A percentile compares a stretch with the other conserved stretches of the same genome.
These are phyloP conservation scores for Callimorpha dominula DNA, from an alignment of 2,888 invertebrate genomes.

Conservation along the genomic window DNA sequence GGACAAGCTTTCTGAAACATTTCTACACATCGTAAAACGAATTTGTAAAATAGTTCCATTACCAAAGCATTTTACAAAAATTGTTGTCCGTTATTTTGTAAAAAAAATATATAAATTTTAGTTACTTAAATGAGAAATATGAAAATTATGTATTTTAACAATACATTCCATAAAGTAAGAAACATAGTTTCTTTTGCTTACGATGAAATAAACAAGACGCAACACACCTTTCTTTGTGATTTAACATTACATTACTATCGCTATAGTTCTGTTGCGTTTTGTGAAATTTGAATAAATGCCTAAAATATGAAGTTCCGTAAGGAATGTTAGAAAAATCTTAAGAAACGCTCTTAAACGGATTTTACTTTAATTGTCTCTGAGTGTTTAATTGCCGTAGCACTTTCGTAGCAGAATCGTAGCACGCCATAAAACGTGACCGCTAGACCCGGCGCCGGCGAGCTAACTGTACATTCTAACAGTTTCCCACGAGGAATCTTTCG, in stretches of 20 bases:
- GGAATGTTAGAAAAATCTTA: background rate
- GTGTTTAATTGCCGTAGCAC: slow-evolving; percentile 65
- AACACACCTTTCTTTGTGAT: background rate
- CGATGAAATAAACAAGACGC: background rate
- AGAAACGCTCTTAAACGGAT: background rate
- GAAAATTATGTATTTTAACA: background rate
- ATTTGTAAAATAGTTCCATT: background rate
- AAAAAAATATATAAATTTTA: background rate
- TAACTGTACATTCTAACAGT: slow-evolving; percentile 46
- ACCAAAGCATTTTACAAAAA: background rate
- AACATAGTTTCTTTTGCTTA: background rate
- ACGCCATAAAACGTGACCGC: slow-evolving; percentile 26
- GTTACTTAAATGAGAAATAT: background rate
- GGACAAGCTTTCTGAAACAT: slow-evolving; percentile 5
- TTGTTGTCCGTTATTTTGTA: background rate
- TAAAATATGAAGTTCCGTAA: background rate
- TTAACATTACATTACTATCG: background rate
- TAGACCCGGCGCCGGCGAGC: slow-evolving; percentile 25
- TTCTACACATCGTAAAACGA: background rate
- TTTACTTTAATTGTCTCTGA: slow-evolving; percentile 28
- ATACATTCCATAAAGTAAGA: background rate
- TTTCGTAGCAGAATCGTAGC: slow-evolving; percentile 68
- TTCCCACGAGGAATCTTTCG: slow-evolving; percentile 46
- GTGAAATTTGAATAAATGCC: background rate
- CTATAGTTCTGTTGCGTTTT: background rate